Evolutionary conservation across 2,797 vertebrate genomes (phyloP), one percentile per base, ranked within the genome.

Genomic region (Furcifer pardalis): DNA sequence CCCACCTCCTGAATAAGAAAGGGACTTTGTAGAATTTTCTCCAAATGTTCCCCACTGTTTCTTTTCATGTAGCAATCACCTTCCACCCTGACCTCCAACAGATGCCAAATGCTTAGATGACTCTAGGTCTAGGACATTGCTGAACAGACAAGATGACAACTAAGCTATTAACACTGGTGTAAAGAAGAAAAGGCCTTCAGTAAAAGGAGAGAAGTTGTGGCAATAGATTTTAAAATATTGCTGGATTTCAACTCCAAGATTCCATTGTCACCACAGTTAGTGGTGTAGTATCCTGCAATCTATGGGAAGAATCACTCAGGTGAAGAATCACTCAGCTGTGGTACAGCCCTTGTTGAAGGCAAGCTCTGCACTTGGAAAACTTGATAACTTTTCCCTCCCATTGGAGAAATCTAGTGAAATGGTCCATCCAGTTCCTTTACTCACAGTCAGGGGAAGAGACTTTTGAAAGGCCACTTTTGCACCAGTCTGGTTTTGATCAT

Each of bases 401-500:
- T 17, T 52, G 30, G 30, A 75, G 7, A 52, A 75, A 56, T 52
- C 32, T 7, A 7, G 3, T 2, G 30, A 40, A 71, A 71, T 71
- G 69, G 25, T 42, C 17, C 7, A 12, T 40, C 7, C 23, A 73
- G n/a, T 73, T 44, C 27, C 25, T 75, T n/a, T 9, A 32, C n/a
- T 35, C n/a, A 75, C 17, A 56, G 17, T 19, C 19, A 21, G 32
- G n/a, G 17, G 6, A 56, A 35, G 42, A 3, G 19, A 74, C 46
- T 74, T 74, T 74, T 49, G 44, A 74, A 15, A 74, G 30, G n/a
- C 23, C 13, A 25, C 21, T 44, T 44, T 9, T 42, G 27, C 25
- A 46, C 10, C 44, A 42, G 13, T 77, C 82, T 84, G 82, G 68
- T 87, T 40, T 21, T 89, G 44, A 85, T 84, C 83, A 85, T 23